phyloP scores from a whole-genome alignment of 2,113 vertebrate genomes.

The Nothoprocta perdicaria region DNA sequence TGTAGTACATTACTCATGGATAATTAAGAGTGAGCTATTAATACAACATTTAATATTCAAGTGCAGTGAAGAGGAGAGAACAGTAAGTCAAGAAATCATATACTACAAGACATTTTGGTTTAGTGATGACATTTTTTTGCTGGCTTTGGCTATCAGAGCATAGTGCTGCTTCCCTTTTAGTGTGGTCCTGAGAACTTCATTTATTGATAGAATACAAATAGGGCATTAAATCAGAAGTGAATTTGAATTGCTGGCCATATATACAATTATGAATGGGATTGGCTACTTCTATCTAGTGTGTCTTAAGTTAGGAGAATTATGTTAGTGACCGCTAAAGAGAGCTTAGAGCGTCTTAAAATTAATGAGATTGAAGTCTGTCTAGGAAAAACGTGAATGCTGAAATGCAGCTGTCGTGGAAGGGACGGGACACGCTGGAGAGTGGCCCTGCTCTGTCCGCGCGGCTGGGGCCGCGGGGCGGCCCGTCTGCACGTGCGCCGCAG shows the following conservation, averaged over 20 bases:
- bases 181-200: constrained; percentile 54
- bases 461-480: fast-evolving
- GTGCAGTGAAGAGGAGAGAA: constrained; percentile 79
- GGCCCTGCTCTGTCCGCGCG: neutral
- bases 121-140: constrained; percentile 30
- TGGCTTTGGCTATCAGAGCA: constrained; percentile 56
- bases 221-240: constrained; percentile 61
- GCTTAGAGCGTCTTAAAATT: constrained; percentile 56
- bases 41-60: constrained; percentile 84
- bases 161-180: constrained; percentile 28
- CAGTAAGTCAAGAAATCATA: constrained; percentile 74
- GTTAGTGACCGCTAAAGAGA: constrained; percentile 39
- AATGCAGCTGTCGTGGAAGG: neutral
- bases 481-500: too few species aligned
- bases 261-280: neutral
- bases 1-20: constrained; percentile 84
- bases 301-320: constrained; percentile 35
- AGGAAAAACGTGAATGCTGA: neutral
- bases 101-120: constrained; percentile 57
- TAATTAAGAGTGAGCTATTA: constrained; percentile 86
- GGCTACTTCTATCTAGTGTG: neutral
- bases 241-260: constrained; percentile 49
- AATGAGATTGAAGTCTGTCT: constrained; percentile 56
- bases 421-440: neutral
- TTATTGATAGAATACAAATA: constrained; percentile 60